phyloP scores from a whole-genome alignment of 2,113 vertebrate species.

The Sminthopsis crassicaudata region DNA sequence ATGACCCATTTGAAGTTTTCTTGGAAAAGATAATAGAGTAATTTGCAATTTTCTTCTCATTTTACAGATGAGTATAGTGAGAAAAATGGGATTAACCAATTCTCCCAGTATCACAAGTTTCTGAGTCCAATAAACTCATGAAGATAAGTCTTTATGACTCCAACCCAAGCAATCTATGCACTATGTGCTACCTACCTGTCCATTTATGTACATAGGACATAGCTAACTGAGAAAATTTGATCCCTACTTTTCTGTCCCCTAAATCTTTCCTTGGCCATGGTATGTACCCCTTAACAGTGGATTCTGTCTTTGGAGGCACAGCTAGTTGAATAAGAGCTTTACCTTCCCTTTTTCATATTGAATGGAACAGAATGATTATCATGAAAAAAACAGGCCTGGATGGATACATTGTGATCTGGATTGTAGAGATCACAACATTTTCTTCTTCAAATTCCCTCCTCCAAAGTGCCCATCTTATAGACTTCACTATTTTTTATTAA shows the following conservation, averaged over 20 bases:
- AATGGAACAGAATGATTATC: not conserved
- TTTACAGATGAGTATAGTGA: not conserved
- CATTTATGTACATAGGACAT: not conserved
- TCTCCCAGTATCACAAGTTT: not conserved
- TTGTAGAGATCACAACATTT: too few species aligned
- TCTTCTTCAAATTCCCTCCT: too few species aligned
- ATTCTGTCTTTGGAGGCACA: not conserved
- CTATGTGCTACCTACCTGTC: not conserved
- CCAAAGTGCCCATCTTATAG: not conserved
- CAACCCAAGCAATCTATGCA: not conserved
- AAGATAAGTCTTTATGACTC: not conserved
- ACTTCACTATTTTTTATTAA: not conserved
- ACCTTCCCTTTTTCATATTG: not conserved
- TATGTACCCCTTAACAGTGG: not conserved
- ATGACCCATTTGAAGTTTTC: not conserved
- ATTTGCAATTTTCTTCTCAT: not conserved
- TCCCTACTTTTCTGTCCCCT: not conserved
- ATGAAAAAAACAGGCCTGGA: not conserved
- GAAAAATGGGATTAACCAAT: not conserved
- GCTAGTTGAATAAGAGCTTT: not conserved
- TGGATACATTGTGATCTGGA: too few species aligned
- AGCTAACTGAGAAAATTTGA: not conserved
- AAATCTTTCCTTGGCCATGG: not conserved
- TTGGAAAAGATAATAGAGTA: not conserved
- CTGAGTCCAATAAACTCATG: not conserved